These are phyloP conservation scores for Crax fasciolata DNA, from an alignment of 2,797 vertebrate genomes.

Conservation along the genomic window DNA sequence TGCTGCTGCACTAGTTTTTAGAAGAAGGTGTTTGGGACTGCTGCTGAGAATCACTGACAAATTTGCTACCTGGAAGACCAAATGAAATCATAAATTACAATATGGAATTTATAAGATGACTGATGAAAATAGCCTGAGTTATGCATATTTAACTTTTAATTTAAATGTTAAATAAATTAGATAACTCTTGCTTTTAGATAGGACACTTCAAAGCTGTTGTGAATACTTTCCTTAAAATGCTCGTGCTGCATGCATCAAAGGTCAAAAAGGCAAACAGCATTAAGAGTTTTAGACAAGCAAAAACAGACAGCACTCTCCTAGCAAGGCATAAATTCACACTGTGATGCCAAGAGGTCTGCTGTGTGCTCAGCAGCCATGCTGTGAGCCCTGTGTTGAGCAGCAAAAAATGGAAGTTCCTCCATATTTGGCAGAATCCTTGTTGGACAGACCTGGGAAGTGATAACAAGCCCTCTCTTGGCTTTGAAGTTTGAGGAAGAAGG, in stretches of 20 bases:
- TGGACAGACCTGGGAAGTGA: neutral
- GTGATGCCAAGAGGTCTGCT: no score
- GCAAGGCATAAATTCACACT: neutral
- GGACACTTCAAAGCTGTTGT: neutral
- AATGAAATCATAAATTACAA: neutral
- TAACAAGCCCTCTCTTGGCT: neutral
- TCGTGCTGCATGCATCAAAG: neutral
- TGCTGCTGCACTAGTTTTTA: neutral
- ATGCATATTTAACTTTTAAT: neutral
- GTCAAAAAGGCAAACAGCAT: neutral
- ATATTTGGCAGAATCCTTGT: neutral
- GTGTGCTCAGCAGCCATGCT: rapidly evolving
- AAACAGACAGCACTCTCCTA: neutral
- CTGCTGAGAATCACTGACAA: neutral
- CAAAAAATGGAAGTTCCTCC: neutral
- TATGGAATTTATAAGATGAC: neutral
- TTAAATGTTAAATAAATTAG: neutral
- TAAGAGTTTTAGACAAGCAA: neutral
- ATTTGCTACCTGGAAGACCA: neutral
- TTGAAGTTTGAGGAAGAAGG: neutral
- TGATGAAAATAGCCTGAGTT: neutral
- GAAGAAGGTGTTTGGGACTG: neutral
- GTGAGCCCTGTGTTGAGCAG: rapidly evolving
- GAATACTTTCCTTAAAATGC: neutral
- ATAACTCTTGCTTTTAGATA: neutral